A percentile compares a stretch with the other conserved stretches of the same genome.
phyloP scores from a whole-genome alignment of 2,888 invertebrate genomes.

The Epiblema foenella region DNA sequence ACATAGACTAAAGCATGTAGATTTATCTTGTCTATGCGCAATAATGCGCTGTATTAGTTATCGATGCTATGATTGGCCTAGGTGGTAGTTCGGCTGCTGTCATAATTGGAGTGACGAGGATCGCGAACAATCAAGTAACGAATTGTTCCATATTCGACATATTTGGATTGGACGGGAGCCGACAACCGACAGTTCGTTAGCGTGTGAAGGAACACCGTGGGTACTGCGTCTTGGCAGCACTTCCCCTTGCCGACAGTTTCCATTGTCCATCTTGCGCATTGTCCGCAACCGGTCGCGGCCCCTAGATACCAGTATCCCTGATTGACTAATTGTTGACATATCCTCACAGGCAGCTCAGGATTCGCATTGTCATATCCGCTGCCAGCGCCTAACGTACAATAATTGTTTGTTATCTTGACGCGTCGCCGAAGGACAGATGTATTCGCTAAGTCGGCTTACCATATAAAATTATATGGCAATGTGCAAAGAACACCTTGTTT shows the following conservation, averaged over 20 bases:
- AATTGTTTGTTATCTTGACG: conserved; percentile 37
- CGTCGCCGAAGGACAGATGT: conserved; percentile 35
- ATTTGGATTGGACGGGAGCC: conserved; percentile 62
- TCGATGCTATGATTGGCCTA: conserved; percentile 24
- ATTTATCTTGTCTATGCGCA: background rate
- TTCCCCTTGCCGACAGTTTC: conserved; percentile 68
- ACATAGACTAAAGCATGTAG: background rate
- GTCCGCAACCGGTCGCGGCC: conserved; percentile 64
- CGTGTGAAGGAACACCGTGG: conserved; percentile 57
- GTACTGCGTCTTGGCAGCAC: conserved; percentile 49
- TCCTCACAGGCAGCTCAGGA: conserved; percentile 28
- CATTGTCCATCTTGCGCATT: conserved; percentile 67
- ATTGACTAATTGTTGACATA: conserved; percentile 60
- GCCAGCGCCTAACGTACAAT: conserved; percentile 29
- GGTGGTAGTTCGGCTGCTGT: conserved; percentile 51
- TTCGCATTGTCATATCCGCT: conserved; percentile 40
- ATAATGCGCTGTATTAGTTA: conserved; percentile 27
- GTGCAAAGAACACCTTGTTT: conserved; percentile 46
- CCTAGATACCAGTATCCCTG: conserved; percentile 63
- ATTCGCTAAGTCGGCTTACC: conserved; percentile 38
- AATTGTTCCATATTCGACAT: conserved; percentile 66
- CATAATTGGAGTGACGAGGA: conserved; percentile 72
- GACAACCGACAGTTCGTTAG: conserved; percentile 64
- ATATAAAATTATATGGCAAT: conserved; percentile 44
- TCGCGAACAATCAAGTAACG: conserved; percentile 49